Base-by-base conservation (phyloP, 2,113 vertebrate genomes). In the Sclerurus mexicanus region DNA sequence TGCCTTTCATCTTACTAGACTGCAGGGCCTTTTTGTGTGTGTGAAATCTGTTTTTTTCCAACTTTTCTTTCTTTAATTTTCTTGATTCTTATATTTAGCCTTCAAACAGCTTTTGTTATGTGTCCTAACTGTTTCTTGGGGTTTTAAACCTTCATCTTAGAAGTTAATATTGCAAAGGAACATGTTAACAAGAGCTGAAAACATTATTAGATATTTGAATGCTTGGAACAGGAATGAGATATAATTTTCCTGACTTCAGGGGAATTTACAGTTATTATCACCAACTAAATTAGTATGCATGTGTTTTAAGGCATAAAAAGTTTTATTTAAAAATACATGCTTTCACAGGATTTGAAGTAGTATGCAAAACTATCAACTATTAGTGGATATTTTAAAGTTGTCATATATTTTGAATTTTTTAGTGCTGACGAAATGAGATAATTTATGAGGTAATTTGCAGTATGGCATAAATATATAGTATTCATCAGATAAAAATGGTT, bases 401-500 rank as follows among this genome's bases (percentile, higher is more conserved):
- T 58, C 64, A 67, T 64, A 47, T 84, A 80, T 89, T 91, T 71
- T 17, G 12, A 86, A 75, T 88, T 95, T 95, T 92, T 44, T 67
- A 59, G 44, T 86, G 72, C 60, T 94, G 78, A 78, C 20, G 6
- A 95, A 95, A 96, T 77, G 37, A 90, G 79, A 93, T 87, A 91
- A 96, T 93, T 95, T 85, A 88, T 9, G 14, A 84, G 68, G 72
- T 81, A 96, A 77, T 95, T 95, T 91, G 49, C 9, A 7, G 39
- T 86, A 44, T 39, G n/a, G 35, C 53, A 86, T 85, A 94, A 95
- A 96, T 93, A 95, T 44, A 74, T 86, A 90, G 25, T 63, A 86
- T 94, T 95, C 82, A 90, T 91, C 75, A 91, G 82, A 73, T 78
- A 89, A 93, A 89, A 96, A 96, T 80, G 12, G 19, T 89, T 92